phyloP scores from a whole-genome alignment of 2,797 vertebrate species.

The Mormyrops boulengeri region DNA sequence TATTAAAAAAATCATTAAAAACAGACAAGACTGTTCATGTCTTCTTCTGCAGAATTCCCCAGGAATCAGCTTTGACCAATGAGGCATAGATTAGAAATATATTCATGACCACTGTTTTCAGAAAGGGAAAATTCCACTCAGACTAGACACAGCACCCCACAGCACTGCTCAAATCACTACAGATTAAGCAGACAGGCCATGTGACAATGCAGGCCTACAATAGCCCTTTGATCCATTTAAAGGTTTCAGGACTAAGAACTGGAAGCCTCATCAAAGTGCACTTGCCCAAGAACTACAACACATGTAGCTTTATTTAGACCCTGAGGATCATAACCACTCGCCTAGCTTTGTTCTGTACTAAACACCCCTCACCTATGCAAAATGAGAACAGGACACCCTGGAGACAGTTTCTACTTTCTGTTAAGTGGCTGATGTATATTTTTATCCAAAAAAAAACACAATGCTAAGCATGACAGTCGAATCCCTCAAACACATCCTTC shows the following conservation, averaged over 20 bases:
- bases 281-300: background rate
- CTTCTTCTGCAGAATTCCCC: background rate
- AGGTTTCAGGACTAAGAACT: background rate
- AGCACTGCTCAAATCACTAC: background rate
- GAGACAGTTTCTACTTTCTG: background rate
- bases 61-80: background rate
- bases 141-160: background rate
- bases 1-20: background rate
- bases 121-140: background rate
- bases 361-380: background rate
- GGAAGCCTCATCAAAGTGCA: background rate
- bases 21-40: background rate
- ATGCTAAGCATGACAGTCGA: background rate
- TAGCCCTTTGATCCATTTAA: background rate
- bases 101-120: background rate
- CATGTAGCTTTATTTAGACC: background rate
- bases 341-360: background rate
- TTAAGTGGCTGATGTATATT: background rate
- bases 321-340: background rate
- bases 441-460: background rate
- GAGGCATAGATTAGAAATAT: background rate
- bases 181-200: background rate
- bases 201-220: background rate
- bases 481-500: background rate
- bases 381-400: background rate